Evolutionary conservation across 2,113 vertebrate species (phyloP).

Genomic region (Nibea albiflora): DNA sequence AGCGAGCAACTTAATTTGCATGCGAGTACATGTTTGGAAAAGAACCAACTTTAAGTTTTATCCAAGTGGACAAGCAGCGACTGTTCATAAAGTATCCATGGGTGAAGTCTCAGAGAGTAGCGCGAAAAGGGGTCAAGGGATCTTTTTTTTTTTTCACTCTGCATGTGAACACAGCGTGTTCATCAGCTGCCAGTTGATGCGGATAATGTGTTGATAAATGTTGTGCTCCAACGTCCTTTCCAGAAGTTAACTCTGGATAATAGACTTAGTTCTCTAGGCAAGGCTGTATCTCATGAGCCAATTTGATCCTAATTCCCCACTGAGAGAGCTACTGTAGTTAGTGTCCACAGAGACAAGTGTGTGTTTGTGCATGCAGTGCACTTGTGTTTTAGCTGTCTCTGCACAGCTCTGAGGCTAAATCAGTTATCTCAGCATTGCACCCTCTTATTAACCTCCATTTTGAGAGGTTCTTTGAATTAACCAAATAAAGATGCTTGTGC

Average conservation of each 20-base stretch:
- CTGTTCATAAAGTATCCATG: slow-evolving; percentile 1
- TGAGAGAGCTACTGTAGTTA: slow-evolving; percentile 22
- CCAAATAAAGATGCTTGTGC: slow-evolving; percentile 28
- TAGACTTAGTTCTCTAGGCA: slow-evolving; percentile 22
- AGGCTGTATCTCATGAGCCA: slow-evolving; percentile 22
- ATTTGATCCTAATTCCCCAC: slow-evolving; percentile 32
- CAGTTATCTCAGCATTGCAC: slow-evolving; percentile 24
- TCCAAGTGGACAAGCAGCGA: slow-evolving; percentile 2
- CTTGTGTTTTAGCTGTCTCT: slow-evolving; percentile 15
- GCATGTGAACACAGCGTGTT: slow-evolving; percentile 12
- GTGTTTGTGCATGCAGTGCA: slow-evolving; percentile 16
- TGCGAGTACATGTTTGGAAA: slow-evolving; percentile 29
- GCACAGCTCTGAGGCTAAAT: not conserved
- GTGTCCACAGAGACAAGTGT: slow-evolving; percentile 32
- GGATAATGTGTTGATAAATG: slow-evolving; percentile 31
- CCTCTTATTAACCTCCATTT: slow-evolving; percentile 50
- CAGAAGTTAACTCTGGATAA: slow-evolving; percentile 25
- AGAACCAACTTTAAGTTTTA: slow-evolving; percentile 36
- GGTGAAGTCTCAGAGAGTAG: slow-evolving; percentile 2
- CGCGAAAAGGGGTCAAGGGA: not conserved
- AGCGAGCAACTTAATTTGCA: slow-evolving; percentile 50
- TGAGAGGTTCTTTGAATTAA: slow-evolving; percentile 58
- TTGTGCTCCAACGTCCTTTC: slow-evolving; percentile 20
- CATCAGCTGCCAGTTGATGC: slow-evolving; percentile 36
- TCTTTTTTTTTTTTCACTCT: not conserved